phyloP scores from a whole-genome alignment of 2,888 invertebrate genomes.

The Hedya salicella region DNA sequence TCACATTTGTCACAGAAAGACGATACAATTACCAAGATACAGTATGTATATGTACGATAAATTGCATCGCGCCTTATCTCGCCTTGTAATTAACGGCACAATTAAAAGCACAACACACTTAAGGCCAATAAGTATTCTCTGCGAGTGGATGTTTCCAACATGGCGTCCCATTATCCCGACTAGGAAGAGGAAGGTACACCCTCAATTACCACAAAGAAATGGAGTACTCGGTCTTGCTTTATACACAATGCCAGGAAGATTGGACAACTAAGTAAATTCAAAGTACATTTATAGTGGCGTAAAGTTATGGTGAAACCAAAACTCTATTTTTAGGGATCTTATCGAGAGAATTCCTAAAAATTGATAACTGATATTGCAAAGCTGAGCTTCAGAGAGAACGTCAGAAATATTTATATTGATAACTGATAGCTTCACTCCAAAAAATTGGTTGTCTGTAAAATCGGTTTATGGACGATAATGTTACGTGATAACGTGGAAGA shows the following conservation, averaged over 20 bases:
- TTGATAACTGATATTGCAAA: too few species aligned
- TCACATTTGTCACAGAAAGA: neutral
- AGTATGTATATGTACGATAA: neutral
- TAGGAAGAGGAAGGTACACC: conserved; percentile 67
- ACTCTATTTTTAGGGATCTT: too few species aligned
- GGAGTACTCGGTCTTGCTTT: conserved; percentile 54
- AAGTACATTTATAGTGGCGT: too few species aligned
- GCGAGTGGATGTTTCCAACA: conserved; percentile 42
- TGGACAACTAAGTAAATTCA: conserved; percentile 42
- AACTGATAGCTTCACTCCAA: too few species aligned
- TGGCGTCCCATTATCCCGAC: conserved; percentile 61
- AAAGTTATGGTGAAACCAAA: too few species aligned
- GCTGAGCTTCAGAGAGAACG: too few species aligned
- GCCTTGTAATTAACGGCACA: conserved; percentile 14
- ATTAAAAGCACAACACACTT: conserved; percentile 25
- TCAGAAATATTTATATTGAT: too few species aligned
- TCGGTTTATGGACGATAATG: too few species aligned
- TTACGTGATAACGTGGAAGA: too few species aligned
- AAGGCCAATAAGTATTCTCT: conserved; percentile 47
- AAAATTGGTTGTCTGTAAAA: too few species aligned
- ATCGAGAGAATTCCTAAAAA: too few species aligned
- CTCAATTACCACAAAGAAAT: conserved; percentile 76
- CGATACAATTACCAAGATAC: neutral
- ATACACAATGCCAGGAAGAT: conserved; percentile 45
- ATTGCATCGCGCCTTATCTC: neutral